phyloP scores from a whole-genome alignment of 2,113 vertebrate species.

The Candoia aspera region DNA sequence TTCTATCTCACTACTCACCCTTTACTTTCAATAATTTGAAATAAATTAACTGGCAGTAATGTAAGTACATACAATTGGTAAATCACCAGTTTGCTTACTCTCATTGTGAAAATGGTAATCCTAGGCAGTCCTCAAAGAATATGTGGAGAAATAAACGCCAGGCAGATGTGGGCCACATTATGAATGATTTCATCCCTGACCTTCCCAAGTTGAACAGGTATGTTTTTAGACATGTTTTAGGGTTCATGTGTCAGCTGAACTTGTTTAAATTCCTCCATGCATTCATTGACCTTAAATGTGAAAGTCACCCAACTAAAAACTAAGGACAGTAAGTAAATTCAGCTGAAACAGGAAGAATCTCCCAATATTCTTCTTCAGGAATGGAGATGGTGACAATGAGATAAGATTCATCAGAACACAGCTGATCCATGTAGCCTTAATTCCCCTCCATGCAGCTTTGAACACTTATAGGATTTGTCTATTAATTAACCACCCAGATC shows the following conservation, averaged over 20 bases:
- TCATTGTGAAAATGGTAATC: no score
- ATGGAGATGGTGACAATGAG: not conserved
- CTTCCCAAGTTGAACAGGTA: no score
- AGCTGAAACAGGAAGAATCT: not conserved
- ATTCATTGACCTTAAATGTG: not conserved
- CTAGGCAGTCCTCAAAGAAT: no score
- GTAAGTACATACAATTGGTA: not conserved
- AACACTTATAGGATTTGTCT: not conserved
- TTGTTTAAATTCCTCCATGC: not conserved
- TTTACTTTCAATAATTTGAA: not conserved
- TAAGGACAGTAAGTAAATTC: not conserved
- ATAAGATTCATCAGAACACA: not conserved
- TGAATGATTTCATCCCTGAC: no score
- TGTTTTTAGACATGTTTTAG: not conserved
- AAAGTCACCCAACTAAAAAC: not conserved
- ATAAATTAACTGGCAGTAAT: not conserved
- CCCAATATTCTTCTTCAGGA: not conserved
- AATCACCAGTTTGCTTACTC: no score
- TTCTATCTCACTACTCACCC: not conserved
- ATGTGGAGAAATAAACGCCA: no score
- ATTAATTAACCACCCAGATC: not conserved
- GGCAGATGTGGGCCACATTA: no score
- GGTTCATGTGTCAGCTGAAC: not conserved
- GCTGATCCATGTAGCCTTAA: not conserved
- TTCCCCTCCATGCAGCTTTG: not conserved